These are phyloP conservation scores for Eremobia ochroleuca DNA, from an alignment of 2,888 invertebrate species.

Conservation along the genomic window DNA sequence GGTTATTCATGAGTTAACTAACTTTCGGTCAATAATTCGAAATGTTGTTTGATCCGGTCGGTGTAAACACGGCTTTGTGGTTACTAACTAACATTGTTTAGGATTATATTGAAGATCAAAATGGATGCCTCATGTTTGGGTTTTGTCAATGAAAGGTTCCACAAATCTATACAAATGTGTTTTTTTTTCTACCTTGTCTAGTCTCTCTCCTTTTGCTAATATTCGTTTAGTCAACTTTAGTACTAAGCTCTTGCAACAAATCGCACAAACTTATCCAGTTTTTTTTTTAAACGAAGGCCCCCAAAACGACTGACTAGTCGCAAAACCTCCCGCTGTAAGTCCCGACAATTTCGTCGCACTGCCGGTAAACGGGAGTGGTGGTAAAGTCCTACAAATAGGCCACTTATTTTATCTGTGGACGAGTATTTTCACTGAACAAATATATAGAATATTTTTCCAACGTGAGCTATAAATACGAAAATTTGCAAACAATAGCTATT, in stretches of 20 bases:
- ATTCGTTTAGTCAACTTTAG: neutral
- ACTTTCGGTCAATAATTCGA: conserved; percentile 62
- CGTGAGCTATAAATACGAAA: neutral
- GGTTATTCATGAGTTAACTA: conserved; percentile 63
- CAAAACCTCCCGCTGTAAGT: conserved; percentile 41
- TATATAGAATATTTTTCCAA: conserved; percentile 1
- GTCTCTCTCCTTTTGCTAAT: neutral
- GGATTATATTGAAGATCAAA: conserved; percentile 8
- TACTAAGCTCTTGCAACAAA: neutral
- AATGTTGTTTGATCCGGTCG: conserved; percentile 48
- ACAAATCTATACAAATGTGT: neutral
- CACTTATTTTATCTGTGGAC: conserved; percentile 67
- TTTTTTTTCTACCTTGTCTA: neutral
- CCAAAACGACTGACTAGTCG: conserved; percentile 38
- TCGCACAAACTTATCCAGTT: neutral
- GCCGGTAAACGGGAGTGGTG: conserved; percentile 9
- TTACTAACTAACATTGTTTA: conserved; percentile 23
- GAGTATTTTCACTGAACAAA: conserved; percentile 46
- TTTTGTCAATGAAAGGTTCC: neutral
- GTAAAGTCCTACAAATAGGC: conserved; percentile 68
- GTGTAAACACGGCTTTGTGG: conserved; percentile 42
- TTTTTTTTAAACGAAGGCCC: conserved; percentile 23
- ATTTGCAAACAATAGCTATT: neutral
- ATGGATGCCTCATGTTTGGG: neutral
- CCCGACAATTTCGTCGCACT: conserved; percentile 38